phyloP scores from a whole-genome alignment of 2,113 vertebrate genomes.

The Varanus komodoensis region DNA sequence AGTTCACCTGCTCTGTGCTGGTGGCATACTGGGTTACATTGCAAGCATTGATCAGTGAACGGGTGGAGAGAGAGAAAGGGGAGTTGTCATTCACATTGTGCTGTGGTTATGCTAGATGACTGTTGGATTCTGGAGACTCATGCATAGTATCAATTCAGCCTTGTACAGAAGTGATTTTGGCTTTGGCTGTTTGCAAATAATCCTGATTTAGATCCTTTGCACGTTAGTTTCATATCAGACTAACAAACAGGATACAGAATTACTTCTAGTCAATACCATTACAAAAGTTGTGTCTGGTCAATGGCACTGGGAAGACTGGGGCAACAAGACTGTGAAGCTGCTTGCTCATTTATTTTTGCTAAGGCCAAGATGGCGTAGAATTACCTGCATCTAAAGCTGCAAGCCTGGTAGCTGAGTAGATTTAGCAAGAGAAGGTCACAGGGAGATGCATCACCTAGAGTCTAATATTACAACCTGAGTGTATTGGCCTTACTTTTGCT shows the following conservation, averaged over 20 bases:
- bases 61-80: background rate
- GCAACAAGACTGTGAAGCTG: background rate
- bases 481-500: background rate
- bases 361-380: background rate
- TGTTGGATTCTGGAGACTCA: background rate
- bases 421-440: constrained; percentile 19
- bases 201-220: background rate
- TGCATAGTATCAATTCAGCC: background rate
- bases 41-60: background rate
- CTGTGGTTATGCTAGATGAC: background rate
- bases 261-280: background rate
- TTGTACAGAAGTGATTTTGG: background rate
- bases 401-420: background rate
- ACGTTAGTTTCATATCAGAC: background rate
- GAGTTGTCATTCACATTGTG: background rate
- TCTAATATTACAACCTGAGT: background rate
- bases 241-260: background rate
- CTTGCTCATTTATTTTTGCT: background rate
- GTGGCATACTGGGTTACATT: background rate
- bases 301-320: background rate
- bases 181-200: background rate
- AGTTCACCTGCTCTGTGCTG: background rate
- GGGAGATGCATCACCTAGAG: background rate
- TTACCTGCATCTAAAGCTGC: constrained; percentile 16
- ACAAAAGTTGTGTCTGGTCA: constrained; percentile 1